Conservation (phyloP, 2,888 invertebrate species). For the Spodoptera littoralis region DNA sequence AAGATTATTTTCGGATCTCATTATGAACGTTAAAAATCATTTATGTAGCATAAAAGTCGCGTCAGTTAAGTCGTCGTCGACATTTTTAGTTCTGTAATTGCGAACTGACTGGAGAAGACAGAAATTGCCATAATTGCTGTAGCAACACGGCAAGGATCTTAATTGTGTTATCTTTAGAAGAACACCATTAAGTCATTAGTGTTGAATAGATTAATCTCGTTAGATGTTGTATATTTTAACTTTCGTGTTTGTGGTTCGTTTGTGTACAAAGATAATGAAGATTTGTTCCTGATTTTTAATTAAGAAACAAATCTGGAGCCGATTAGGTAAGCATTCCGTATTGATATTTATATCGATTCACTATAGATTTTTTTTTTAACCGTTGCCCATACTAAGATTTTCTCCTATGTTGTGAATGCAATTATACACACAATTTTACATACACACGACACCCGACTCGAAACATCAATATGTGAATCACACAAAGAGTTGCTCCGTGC, state of each 20-base stretch:
- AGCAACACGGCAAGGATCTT: slow-evolving; percentile 52
- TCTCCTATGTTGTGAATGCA: too few species aligned
- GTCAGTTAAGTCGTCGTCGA: slow-evolving; percentile 11
- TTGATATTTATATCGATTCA: too few species aligned
- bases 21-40: too few species aligned
- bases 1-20: too few species aligned
- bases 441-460: too few species aligned
- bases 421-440: too few species aligned
- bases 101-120: slow-evolving; percentile 41
- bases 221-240: slow-evolving; percentile 39
- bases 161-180: slow-evolving; percentile 55
- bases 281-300: neutral
- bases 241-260: slow-evolving; percentile 4
- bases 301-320: too few species aligned
- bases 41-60: slow-evolving; percentile 1
- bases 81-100: slow-evolving; percentile 50
- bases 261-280: neutral
- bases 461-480: too few species aligned
- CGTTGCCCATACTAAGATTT: too few species aligned
- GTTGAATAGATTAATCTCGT: slow-evolving; percentile 59
- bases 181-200: slow-evolving; percentile 60
- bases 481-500: too few species aligned
- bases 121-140: slow-evolving; percentile 57
- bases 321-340: too few species aligned
- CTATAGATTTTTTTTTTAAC: too few species aligned